Evolutionary conservation across 2,888 invertebrate genomes (phyloP), one percentile per base, ranked within the genome.

Genomic region (Sisyra nigra): DNA sequence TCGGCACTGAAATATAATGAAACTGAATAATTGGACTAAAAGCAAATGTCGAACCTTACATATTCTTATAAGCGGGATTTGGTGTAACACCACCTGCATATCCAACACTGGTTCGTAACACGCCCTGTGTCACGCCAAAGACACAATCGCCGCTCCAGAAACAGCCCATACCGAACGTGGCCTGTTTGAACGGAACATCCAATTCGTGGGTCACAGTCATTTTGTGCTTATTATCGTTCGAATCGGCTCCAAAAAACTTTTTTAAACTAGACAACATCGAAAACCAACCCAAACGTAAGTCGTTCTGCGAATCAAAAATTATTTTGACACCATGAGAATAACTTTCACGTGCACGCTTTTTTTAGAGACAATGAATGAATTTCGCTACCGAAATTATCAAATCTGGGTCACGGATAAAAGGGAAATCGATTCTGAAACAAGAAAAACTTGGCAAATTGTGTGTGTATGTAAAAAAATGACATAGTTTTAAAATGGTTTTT

Each of bases 91-190:
- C 96, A 10, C 93, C 94, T 2, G 89, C 75, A 63, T 89, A 96
- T 11, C 96, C 96, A 24, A 94, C 94, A 48, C 86, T 71, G 10
- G 96, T 96, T 45, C 87, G 73, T 41, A 92, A 62, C 14, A 96
- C 84, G 15, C 84, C 84, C 17, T 57, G 62, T 41, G 73, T 74
- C 10, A 72, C 78, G 2, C 91, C 88, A 59, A 82, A 91, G 42
- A 86, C 65, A 2, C 83, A 80, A 59, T 91, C 91, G 44, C 84
- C 83, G 24, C 85, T 85, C 92, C 92, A 92, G 64, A 92, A 92
- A 61, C 91, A 92, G 10, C 87, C 87, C 89, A 91, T 88, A 10
- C 87, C 89, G 59, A 91, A 89, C 0, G 88, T 87, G 4, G 88
- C 91, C 54, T 77, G 79, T 57, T 76, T 72, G 40, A 72, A 72